Evolutionary conservation across 2,888 invertebrate genomes (phyloP), one percentile per base, ranked within the genome.

Genomic region (Melolontha melolontha): DNA sequence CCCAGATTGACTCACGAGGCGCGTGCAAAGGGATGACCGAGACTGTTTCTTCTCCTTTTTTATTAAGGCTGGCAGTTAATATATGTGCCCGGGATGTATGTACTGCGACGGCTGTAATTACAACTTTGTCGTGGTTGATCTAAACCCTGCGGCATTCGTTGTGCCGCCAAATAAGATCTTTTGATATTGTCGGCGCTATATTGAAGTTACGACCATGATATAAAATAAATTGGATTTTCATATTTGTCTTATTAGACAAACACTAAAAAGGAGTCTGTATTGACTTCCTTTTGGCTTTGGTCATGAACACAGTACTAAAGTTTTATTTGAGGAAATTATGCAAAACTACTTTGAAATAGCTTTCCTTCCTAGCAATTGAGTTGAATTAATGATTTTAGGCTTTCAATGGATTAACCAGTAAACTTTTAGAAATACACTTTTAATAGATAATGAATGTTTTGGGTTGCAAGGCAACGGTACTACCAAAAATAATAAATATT

Each of bases 1-100:
- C 82, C 82, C 83, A 82, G 83, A 83, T 83, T 83, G 83, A 83
- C 80, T 83, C 82, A 81, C 77, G 75, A 70, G 75, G 68, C 71
- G 63, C 68, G 71, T 62, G 51, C 22, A 41, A 50, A 50, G 50
- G 27, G 51, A 41, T n/a, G 8, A 49, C 5, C 29, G 52, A 40
- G 62, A 17, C 59, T 29, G 59, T 42, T 34, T 62, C 47, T 62
- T 62, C 34, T 62, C 59, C 39, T 62, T 62, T 62, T 62, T 62
- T 62, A 62, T 62, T 62, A 62, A 62, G 59, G 59, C 34, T 29
- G 59, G 59, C 59, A 62, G 59, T 62, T 62, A 62, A 62, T 62
- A 62, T 62, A 62, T 47, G 47, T 59, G 47, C 8, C 44, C 29
- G 11, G 14, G 44, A 44, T 49, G 47, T n/a, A 29, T 14, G n/a